Evolutionary conservation across 1,140 invertebrate species (phyloP).

Genomic region (Halictus rubicundus): DNA sequence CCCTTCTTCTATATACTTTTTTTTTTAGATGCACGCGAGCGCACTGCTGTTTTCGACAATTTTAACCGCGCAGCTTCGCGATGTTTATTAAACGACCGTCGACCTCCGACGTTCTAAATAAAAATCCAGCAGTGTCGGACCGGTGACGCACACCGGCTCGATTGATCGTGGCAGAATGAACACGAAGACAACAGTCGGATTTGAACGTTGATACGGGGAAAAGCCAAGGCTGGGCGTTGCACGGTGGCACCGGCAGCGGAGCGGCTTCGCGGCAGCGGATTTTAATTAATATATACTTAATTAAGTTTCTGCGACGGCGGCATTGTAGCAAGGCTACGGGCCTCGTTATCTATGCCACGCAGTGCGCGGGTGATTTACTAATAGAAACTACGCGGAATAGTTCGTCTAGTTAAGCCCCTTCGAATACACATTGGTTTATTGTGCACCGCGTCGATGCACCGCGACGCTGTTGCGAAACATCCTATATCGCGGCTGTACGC

Average conservation of each 20-base stretch:
- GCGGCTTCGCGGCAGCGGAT: slow-evolving; percentile 48
- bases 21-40: too few relatives aligned
- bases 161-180: neutral
- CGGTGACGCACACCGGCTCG: neutral
- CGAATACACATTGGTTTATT: slow-evolving; percentile 65
- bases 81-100: too few relatives aligned
- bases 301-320: slow-evolving; percentile 68
- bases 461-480: slow-evolving; percentile 37
- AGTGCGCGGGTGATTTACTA: slow-evolving; percentile 72
- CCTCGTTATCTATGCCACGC: slow-evolving; percentile 69
- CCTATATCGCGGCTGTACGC: slow-evolving; percentile 17
- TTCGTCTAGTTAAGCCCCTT: slow-evolving; percentile 68
- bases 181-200: too few relatives aligned
- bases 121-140: neutral
- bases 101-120: neutral
- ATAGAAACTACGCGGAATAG: slow-evolving; percentile 73
- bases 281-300: slow-evolving; percentile 78
- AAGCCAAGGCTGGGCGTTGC: neutral
- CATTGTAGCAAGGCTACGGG: slow-evolving; percentile 64
- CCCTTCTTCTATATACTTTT: too few relatives aligned
- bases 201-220: slow-evolving; percentile 3
- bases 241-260: slow-evolving; percentile 8
- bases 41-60: too few relatives aligned
- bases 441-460: slow-evolving; percentile 54
- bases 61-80: too few relatives aligned